A percentile compares a stretch with the other conserved stretches of the same genome.
Evolutionary conservation across 2,797 vertebrate species (phyloP).

Genomic region (Luscinia luscinia): DNA sequence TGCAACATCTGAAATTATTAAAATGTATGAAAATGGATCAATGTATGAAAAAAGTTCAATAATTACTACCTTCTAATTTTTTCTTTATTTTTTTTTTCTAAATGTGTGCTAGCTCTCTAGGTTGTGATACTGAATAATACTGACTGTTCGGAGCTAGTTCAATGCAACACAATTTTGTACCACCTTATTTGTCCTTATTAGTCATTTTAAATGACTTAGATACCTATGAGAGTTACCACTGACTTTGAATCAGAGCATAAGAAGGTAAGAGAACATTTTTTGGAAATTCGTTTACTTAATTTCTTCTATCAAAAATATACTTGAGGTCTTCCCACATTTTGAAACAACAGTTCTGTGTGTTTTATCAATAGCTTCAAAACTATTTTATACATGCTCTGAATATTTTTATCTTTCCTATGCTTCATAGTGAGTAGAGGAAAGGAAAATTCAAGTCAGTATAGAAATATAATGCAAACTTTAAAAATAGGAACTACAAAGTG

Average conservation of each 20-base stretch:
- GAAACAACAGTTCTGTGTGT: not conserved
- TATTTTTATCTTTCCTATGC: not conserved
- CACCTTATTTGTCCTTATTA: not conserved
- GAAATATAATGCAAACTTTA: not conserved
- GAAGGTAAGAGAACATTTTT: not conserved
- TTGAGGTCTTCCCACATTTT: not conserved
- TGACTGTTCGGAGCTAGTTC: not conserved
- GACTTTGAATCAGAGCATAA: not conserved
- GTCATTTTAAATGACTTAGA: not conserved
- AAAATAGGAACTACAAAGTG: not conserved
- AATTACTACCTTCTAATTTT: not conserved
- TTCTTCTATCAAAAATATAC: not conserved
- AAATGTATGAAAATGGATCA: constrained; percentile 10
- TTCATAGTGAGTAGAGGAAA: not conserved
- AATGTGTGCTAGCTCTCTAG: not conserved
- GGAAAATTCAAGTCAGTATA: not conserved
- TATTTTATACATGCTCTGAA: not conserved
- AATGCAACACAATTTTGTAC: not conserved
- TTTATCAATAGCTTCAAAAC: not conserved
- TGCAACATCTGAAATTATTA: constrained; percentile 38
- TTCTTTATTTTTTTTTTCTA: not conserved
- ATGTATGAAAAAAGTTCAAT: not conserved
- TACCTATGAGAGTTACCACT: not conserved
- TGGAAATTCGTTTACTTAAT: not conserved
- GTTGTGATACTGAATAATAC: not conserved